These are phyloP conservation scores for Choloepus didactylus DNA, from an alignment of 2,797 vertebrate species.

Conservation along the genomic window DNA sequence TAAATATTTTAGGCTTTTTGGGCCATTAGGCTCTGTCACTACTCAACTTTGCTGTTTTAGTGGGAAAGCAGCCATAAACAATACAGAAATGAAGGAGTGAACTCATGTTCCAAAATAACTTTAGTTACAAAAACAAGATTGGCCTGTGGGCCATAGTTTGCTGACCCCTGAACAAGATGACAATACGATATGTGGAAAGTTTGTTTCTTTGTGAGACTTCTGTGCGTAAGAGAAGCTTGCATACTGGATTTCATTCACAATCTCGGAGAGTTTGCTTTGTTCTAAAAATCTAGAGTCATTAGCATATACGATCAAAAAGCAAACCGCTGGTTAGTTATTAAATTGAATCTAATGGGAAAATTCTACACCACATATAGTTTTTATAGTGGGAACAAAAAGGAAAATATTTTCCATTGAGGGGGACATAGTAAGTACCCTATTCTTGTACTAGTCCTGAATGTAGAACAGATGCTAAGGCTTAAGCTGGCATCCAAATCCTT, in stretches of 20 bases:
- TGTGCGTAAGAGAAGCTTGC: neutral
- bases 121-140: neutral
- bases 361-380: neutral
- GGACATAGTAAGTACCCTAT: neutral
- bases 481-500: constrained; percentile 70
- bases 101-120: neutral
- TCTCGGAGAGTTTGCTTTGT: neutral
- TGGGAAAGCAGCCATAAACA: neutral
- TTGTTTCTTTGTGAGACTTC: neutral
- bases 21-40: neutral
- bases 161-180: neutral
- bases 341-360: neutral
- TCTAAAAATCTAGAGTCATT: neutral
- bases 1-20: neutral
- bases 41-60: neutral
- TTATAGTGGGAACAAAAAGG: constrained; percentile 57
- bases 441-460: constrained; percentile 14
- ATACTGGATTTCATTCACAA: neutral
- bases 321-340: constrained; percentile 3
- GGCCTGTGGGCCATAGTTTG: neutral
- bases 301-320: constrained; percentile 32
- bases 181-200: neutral
- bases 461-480: constrained; percentile 80
- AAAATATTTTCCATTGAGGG: constrained; percentile 67
- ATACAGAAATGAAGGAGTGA: neutral